Conservation (phyloP, 2,888 invertebrate genomes). For the Stegophylla sp. region DNA sequence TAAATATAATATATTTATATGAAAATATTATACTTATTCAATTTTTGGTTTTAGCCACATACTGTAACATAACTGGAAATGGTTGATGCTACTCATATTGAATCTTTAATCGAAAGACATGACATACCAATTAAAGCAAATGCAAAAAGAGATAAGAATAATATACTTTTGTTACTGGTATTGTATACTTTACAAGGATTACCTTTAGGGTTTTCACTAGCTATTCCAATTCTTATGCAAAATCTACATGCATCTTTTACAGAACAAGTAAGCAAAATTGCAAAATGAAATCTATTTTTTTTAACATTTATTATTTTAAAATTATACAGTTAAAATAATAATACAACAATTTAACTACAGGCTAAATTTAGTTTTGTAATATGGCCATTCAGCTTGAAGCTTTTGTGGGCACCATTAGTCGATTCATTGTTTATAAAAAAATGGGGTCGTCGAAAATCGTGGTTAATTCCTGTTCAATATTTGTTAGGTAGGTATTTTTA, state of each 20-base stretch:
- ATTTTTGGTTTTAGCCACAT: neutral
- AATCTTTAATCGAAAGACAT: constrained; percentile 29
- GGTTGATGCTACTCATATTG: constrained; percentile 21
- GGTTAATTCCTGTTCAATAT: constrained; percentile 95
- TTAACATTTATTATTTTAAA: constrained; percentile 47
- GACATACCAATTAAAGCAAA: constrained; percentile 1
- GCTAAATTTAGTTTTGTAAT: constrained; percentile 91
- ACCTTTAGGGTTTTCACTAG: constrained; percentile 90
- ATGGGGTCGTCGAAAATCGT: constrained; percentile 92
- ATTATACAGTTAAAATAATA: neutral
- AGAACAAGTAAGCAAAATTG: constrained; percentile 75
- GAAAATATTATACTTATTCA: too few species aligned
- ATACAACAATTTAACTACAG: constrained; percentile 67
- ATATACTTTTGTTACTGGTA: constrained; percentile 86
- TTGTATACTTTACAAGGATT: constrained; percentile 94
- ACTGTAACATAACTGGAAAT: neutral
- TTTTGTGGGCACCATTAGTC: constrained; percentile 98
- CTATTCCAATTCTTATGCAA: constrained; percentile 94
- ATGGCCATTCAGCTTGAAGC: constrained; percentile 91
- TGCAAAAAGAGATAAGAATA: constrained; percentile 74
- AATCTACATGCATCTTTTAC: constrained; percentile 91
- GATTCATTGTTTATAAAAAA: constrained; percentile 84
- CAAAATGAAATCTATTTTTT: neutral
- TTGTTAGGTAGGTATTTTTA: constrained; percentile 74
- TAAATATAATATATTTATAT: neutral